Evolutionary conservation across 1,140 invertebrate genomes (phyloP), one percentile per base, ranked within the genome.

Genomic region (Octopus sinensis): DNA sequence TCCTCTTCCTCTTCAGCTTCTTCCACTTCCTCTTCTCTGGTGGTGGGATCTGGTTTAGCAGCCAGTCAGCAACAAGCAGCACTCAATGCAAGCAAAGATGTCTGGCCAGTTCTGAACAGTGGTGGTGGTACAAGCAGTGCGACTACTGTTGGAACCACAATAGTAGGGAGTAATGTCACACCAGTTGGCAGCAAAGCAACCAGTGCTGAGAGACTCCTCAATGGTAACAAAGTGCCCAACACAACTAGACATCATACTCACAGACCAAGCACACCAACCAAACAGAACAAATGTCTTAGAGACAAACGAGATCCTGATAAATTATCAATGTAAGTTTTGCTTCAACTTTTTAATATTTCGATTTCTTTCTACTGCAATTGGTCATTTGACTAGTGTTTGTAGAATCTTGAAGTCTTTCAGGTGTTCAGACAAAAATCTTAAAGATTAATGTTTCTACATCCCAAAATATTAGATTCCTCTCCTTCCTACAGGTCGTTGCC

Each of bases 81-180:
- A n/a, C 84, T 83, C 62, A 84, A 84, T 79, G 83, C 83, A 80
- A 84, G 84, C 82, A 86, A 82, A 83, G 86, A 86, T 13, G 86
- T 84, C 6, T 86, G 86, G 86, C 86, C 86, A 30, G 83, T 83
- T 62, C 80, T 86, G 43, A 77, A 77, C 76, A 77, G 76, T 53
- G 52, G 13, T 51, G 68, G 9, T 17, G 68, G 68, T 73, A 23
- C 7, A n/a, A 23, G 68, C 68, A 17, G 0, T 23, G 13, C 17
- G 17, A 23, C 17, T 12, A 73, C 17, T 13, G 56, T 17, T 62
- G 13, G 13, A 6, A 12, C 7, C 68, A 73, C 68, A 73, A 73
- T 13, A 73, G 68, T 73, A 6, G 81, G 83, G 5, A 81, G 79
- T 52, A 83, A 17, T 73, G 68, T 73, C 6, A 23, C 30, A 6